Base-by-base conservation (phyloP, 1,140 invertebrate genomes). In the Pseudomyrmex concolor region DNA sequence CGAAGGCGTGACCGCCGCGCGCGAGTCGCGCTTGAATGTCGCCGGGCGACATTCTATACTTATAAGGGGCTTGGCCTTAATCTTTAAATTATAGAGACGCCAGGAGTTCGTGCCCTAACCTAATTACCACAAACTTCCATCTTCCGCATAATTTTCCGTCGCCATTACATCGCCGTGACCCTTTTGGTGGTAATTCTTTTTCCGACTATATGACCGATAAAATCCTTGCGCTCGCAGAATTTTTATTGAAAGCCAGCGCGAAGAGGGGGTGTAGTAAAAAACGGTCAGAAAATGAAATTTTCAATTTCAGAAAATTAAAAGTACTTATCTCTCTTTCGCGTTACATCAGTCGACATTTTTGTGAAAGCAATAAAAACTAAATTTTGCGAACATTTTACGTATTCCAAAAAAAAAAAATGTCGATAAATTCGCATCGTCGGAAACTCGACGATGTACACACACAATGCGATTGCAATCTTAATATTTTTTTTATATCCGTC, bases 1-100 rank as follows among this genome's bases (percentile, higher is more conserved):
- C 50, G 4, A 74, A 74, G 67, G 67, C 8, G 55, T 63, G 59
- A 54, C n/a, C 59, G 34, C 2, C n/a, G 15, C 22, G 45, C 57
- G 34, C 51, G 19, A 17, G 45, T 82, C 22, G 70, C 13, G n/a
- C n/a, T n/a, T 22, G 76, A 80, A 50, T 59, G 50, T 67, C 22
- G 22, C 22, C 25, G 25, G 3, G 25, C 54, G 4, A 59, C 54
- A 54, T 25, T 22, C 50, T 34, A 70, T 25, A 15, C 50, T 67
- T 67, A 17, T 22, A 34, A 45, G 15, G 54, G 54, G 54, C 55
- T 71, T 59, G 43, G 66, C 55, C 62, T 25, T 80, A 80, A 80
- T 80, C 66, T 77, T 67, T 67, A 66, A 77, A 77, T 77, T 66
- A 67, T 67, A 77, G 22, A 77, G 34, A 77, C 25, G 48, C 25